Base-by-base conservation (phyloP, 2,113 vertebrate species). In the Tachysurus vachellii region DNA sequence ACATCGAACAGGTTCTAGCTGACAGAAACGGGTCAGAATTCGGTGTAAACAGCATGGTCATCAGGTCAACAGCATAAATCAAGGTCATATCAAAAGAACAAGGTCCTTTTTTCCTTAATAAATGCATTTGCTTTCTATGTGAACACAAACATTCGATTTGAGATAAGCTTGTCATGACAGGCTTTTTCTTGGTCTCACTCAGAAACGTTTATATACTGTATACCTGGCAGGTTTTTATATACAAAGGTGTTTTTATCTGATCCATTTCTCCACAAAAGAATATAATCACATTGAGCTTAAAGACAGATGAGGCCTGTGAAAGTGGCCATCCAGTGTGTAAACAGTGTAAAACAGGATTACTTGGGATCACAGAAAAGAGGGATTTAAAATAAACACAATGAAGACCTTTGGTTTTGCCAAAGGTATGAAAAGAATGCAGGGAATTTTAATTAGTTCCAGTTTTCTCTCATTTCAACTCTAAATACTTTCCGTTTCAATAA, bases 391-490 rank as follows among this genome's bases (percentile, higher is more conserved):
- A 91, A 92, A 94, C 89, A 93, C 91, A 87, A 91, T 19, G 70
- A 93, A 93, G 92, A 93, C 93, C 90, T 92, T 92, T 88, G 93
- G 92, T 88, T 94, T 91, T 93, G 93, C 93, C 89, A 88, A 88
- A 88, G 89, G 89, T 90, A 95, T 93, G 93, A 92, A 71, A 79
- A 90, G 94, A 94, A 96, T 95, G 94, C 82, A n/a, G 59, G 90
- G 94, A 93, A 96, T 95, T 94, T 94, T 95, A 94, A 95, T 95
- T 90, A 92, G 90, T 93, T 92, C 91, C 94, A 95, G 93, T 90
- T 94, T 92, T 87, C 90, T 91, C 56, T 73, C 82, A 89, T 87
- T 57, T 64, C 42, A 16, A 16, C 64, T 73, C 64, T 36, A 80
- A 77, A 86, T 17, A 83, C 82, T 57, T 83, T 28, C n/a, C 11